Percentiles rank a stretch among this genome's conserved stretches.
These are phyloP conservation scores for Amphibalanus amphitrite DNA, from an alignment of 1,140 invertebrate species.

Conservation along the genomic window DNA sequence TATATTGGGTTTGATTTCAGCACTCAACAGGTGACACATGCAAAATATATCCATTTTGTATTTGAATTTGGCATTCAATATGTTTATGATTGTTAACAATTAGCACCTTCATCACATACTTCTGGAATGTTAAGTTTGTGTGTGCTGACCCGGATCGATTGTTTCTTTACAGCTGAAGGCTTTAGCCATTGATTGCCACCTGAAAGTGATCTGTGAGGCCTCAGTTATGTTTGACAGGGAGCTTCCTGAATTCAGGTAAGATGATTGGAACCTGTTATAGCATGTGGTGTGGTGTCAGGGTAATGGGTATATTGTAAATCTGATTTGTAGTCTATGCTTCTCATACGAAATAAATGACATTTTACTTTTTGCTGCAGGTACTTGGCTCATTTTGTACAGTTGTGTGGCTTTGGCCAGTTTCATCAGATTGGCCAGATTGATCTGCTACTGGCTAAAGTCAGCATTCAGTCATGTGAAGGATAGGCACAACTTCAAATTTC, in stretches of 20 bases:
- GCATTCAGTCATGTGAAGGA: too few relatives aligned
- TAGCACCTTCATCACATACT: not conserved
- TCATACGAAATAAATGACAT: too few relatives aligned
- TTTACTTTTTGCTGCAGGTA: too few relatives aligned
- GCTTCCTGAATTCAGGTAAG: slow-evolving; percentile 72
- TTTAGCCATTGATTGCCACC: slow-evolving; percentile 52
- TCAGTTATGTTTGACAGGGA: slow-evolving; percentile 76
- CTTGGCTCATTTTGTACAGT: too few relatives aligned
- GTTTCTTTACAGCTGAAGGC: slow-evolving; percentile 63
- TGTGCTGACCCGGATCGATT: slow-evolving; percentile 12
- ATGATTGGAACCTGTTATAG: slow-evolving; percentile 12
- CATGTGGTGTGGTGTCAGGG: too few relatives aligned
- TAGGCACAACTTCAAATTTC: too few relatives aligned
- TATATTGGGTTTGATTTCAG: slow-evolving; percentile 16
- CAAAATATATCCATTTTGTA: slow-evolving; percentile 2
- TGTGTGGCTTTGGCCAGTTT: too few relatives aligned
- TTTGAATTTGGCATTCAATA: not conserved
- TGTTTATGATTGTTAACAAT: not conserved
- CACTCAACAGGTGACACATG: slow-evolving; percentile 14
- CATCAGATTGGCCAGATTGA: too few relatives aligned
- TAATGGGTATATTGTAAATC: too few relatives aligned
- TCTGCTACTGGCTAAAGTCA: too few relatives aligned
- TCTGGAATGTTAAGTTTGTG: not conserved
- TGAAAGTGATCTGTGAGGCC: slow-evolving; percentile 54
- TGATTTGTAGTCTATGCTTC: too few relatives aligned